Evolutionary conservation across 2,797 vertebrate genomes (phyloP).

Genomic region (Acanthurus lineatus): DNA sequence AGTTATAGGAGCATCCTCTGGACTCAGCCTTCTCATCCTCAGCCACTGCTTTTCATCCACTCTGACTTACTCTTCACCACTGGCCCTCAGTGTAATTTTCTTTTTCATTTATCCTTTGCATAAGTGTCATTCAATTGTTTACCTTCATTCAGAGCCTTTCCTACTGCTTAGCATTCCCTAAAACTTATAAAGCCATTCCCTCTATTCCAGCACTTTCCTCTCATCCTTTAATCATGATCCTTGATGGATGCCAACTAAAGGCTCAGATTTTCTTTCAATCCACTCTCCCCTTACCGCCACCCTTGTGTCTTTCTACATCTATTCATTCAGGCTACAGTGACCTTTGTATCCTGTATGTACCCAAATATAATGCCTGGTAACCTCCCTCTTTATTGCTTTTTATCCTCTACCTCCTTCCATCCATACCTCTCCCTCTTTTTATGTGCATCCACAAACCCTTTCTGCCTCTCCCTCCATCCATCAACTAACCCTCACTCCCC

Average conservation of each 20-base stretch:
- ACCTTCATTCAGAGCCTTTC: slow-evolving; percentile 46
- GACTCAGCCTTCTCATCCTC: slow-evolving; percentile 33
- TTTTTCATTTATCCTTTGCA: slow-evolving; percentile 35
- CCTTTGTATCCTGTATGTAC: slow-evolving; percentile 2
- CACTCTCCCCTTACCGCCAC: slow-evolving; percentile 39
- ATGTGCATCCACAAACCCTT: neutral
- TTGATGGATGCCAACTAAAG: slow-evolving; percentile 56
- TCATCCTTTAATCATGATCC: slow-evolving; percentile 54
- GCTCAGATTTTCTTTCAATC: slow-evolving; percentile 34
- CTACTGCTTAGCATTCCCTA: slow-evolving; percentile 29
- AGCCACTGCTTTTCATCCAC: neutral
- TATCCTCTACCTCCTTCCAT: slow-evolving; percentile 3
- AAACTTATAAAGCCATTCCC: slow-evolving; percentile 28
- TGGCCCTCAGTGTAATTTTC: slow-evolving; percentile 41
- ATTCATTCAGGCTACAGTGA: slow-evolving; percentile 18
- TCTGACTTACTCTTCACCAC: neutral
- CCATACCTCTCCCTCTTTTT: neutral
- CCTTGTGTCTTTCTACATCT: slow-evolving; percentile 22
- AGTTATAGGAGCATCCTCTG: slow-evolving; percentile 27
- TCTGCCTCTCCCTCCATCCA: slow-evolving; percentile 17
- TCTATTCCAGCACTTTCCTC: slow-evolving; percentile 62
- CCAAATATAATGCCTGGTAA: slow-evolving; percentile 24
- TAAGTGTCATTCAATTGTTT: slow-evolving; percentile 38
- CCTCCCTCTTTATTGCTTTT: slow-evolving; percentile 9
- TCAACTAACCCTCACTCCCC: neutral